Evolutionary conservation across 92 coral and sea anemone genomes (phyloP).

Genomic region (Zoanthus sansibaricus): DNA sequence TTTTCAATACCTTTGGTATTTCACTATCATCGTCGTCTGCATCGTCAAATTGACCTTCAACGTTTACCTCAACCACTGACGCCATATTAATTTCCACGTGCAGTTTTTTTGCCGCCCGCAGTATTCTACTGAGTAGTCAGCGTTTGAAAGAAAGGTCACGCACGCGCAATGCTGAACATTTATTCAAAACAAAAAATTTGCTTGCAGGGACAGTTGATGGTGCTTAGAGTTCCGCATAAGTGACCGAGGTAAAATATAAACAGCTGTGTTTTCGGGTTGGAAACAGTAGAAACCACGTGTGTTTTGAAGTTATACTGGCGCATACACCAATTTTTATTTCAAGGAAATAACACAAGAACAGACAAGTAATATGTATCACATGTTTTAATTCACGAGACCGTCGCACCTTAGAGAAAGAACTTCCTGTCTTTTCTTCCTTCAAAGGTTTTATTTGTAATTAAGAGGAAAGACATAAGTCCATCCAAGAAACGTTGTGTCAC

Average conservation of each 20-base stretch:
- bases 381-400: neutral
- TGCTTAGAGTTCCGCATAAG: neutral
- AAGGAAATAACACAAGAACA: neutral
- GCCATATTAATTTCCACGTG: constrained; percentile 41
- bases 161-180: neutral
- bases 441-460: neutral
- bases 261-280: constrained; percentile 41
- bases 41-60: constrained; percentile 95
- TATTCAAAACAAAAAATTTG: neutral
- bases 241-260: constrained; percentile 11
- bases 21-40: constrained; percentile 82
- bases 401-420: constrained; percentile 9
- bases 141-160: neutral
- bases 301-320: constrained; percentile 3
- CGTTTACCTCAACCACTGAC: neutral
- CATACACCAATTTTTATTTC: neutral
- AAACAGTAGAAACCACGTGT: neutral
- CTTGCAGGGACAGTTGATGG: too few species aligned
- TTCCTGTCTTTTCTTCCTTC: neutral
- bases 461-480: constrained; percentile 16
- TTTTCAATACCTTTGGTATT: constrained; percentile 61
- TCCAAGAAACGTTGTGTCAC: constrained; percentile 20
- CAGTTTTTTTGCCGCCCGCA: neutral
- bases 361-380: neutral
- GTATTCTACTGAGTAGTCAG: neutral